Base-by-base conservation (phyloP, 2,888 invertebrate species). In the Cheilosia scutellata region DNA sequence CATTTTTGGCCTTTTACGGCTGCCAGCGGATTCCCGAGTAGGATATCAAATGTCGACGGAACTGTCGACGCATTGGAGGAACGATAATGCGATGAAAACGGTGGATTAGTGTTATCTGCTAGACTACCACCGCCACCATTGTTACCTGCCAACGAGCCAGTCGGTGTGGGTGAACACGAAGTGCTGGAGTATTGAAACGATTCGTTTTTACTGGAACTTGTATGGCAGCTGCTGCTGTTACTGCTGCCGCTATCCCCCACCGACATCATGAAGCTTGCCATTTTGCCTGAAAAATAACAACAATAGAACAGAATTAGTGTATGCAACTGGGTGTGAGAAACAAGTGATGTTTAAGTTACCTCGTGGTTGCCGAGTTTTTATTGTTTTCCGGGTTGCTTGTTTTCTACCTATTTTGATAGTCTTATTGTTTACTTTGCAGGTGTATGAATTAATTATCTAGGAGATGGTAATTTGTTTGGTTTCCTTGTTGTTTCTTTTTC, bases 1-100 rank as follows among this genome's bases (percentile, higher is more conserved):
- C 91, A 91, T 68, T 90, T 91, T 62, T 91, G 90, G 0, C 91
- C 91, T 75, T 90, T 91, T 77, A 90, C 53, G 16, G 49, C 1
- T 7, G 51, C 76, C 40, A 86, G 11, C 3, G 86, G 44, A 47
- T 82, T 76, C 0, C n/a, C 60, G 4, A 60, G 63, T 7, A 63
- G 47, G 20, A 40, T 20, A 44, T 79, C 79, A 25, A 53, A 33
- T 5, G 51, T 29, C 31, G 51, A 58, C 1, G 49, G 33, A 7
- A 33, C 5, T 13, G 60, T 16, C 44, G 68, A 42, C n/a, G 13
- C 13, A n/a, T n/a, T 16, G 5, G 62, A 44, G 1, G 68, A 55
- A 37, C 70, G 77, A 9, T 63, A 65, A 33, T 65, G 51, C 25
- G 71, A 6, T 29, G 82, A 65, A 27, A 57, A 63, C 11, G 44